Conservation (phyloP, 2,797 vertebrate genomes). For the Hyperoplus immaculatus region DNA sequence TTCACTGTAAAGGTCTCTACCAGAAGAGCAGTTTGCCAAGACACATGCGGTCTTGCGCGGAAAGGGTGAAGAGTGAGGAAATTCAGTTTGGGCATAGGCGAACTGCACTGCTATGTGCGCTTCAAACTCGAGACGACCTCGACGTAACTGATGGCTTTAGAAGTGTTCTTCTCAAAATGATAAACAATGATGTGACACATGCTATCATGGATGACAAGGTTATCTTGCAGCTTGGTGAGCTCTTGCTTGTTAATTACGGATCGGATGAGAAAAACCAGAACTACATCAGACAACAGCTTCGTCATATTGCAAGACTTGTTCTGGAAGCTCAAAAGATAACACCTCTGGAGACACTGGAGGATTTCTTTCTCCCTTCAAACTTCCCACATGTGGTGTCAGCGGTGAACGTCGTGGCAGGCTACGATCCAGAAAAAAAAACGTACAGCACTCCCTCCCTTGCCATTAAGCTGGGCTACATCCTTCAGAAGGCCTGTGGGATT, state of each 20-base stretch:
- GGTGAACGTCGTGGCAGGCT: conserved; percentile 70
- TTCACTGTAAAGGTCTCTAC: conserved; percentile 67
- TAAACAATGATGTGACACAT: conserved; percentile 63
- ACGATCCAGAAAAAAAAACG: conserved; percentile 48
- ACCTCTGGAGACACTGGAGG: conserved; percentile 64
- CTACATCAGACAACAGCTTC: conserved; percentile 67
- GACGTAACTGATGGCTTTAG: conserved; percentile 50
- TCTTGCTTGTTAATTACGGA: conserved; percentile 34
- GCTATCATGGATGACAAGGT: conserved; percentile 56
- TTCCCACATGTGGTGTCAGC: conserved; percentile 70
- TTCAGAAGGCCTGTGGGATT: conserved; percentile 71
- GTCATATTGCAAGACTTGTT: conserved; percentile 69
- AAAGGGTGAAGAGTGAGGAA: conserved; percentile 25
- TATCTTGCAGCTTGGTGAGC: conserved; percentile 70
- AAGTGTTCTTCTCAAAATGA: conserved; percentile 60
- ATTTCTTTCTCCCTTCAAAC: conserved; percentile 68
- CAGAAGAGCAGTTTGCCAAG: background rate
- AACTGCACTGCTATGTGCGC: conserved; percentile 35
- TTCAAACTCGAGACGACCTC: conserved; percentile 40
- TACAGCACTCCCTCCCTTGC: conserved; percentile 66
- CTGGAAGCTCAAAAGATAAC: conserved; percentile 64
- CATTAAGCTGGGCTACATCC: conserved; percentile 69
- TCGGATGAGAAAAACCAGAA: conserved; percentile 29
- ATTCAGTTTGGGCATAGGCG: background rate
- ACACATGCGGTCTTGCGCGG: conserved; percentile 63